Evolutionary conservation across 1,140 invertebrate genomes (phyloP).

Genomic region (Megalonaias nervosa): DNA sequence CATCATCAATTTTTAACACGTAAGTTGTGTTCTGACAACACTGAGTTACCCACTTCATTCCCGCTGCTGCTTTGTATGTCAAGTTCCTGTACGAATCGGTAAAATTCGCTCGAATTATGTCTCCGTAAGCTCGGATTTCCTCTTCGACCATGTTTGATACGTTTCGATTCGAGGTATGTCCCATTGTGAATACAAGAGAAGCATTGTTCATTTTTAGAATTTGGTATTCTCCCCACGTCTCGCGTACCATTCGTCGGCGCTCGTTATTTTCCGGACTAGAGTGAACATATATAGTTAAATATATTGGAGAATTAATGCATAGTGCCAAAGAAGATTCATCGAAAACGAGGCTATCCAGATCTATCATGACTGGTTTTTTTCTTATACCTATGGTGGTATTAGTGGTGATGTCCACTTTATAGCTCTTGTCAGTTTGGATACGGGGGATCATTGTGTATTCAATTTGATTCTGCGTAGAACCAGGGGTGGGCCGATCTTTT

Average conservation of each 20-base stretch:
- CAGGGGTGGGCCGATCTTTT: too few species aligned
- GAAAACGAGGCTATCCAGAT: too few species aligned
- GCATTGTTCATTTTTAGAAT: conserved; percentile 21
- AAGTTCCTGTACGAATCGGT: conserved; percentile 49
- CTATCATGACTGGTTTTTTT: too few species aligned
- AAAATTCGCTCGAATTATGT: conserved; percentile 54
- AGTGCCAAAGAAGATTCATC: too few species aligned
- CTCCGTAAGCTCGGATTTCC: conserved; percentile 37
- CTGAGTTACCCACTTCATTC: conserved; percentile 81
- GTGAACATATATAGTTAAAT: conserved; percentile 35
- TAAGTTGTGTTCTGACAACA: conserved; percentile 79
- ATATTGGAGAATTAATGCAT: not conserved
- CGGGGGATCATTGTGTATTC: too few species aligned
- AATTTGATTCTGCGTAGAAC: too few species aligned
- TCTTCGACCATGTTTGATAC: conserved; percentile 70
- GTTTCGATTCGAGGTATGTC: conserved; percentile 71
- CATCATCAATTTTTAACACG: conserved; percentile 91
- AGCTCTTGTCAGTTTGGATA: too few species aligned
- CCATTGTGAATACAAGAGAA: conserved; percentile 79
- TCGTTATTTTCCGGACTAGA: conserved; percentile 23
- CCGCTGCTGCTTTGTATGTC: conserved; percentile 81
- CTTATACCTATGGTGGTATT: too few species aligned
- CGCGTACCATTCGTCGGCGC: conserved; percentile 22
- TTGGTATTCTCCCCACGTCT: conserved; percentile 28
- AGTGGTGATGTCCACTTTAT: too few species aligned